Conservation (phyloP, 2,888 invertebrate species). For the Parapristionchus giblindavisi region DNA sequence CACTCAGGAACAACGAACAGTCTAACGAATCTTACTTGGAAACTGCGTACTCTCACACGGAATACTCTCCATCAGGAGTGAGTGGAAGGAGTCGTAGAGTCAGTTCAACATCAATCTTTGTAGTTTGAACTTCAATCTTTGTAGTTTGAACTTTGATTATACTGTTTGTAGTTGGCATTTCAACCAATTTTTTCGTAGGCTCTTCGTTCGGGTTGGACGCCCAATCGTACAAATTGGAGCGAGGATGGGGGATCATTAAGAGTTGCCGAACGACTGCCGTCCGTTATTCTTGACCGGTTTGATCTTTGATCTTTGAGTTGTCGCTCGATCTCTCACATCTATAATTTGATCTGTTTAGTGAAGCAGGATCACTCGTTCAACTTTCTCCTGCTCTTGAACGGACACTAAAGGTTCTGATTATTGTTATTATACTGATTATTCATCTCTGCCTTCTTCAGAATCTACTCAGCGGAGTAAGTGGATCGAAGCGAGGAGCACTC, state of each 20-base stretch:
- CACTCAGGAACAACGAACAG: background rate
- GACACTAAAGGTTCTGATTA: no score
- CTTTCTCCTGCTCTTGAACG: no score
- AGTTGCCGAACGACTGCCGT: background rate
- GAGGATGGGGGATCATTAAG: background rate
- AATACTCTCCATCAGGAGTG: no score
- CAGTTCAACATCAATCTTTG: no score
- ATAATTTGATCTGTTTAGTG: no score
- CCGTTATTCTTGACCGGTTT: slow-evolving; percentile 17
- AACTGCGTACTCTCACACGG: slow-evolving; percentile 12
- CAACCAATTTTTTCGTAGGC: background rate
- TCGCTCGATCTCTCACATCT: no score
- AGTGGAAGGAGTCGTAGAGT: no score
- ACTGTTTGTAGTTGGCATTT: no score
- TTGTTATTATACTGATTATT: background rate
- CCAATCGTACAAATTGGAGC: slow-evolving; percentile 1
- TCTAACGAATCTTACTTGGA: slow-evolving; percentile 10
- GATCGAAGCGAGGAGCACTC: slow-evolving; percentile 14
- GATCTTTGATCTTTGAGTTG: background rate
- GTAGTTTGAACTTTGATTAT: no score
- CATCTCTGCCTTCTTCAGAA: slow-evolving; percentile 10
- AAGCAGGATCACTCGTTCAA: no score
- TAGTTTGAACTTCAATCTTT: no score
- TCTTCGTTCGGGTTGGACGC: background rate
- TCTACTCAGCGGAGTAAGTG: background rate